A percentile compares a stretch with the other conserved stretches of the same genome.
These are phyloP conservation scores for Asbolus verrucosus DNA, from an alignment of 1,140 invertebrate species.

Conservation along the genomic window DNA sequence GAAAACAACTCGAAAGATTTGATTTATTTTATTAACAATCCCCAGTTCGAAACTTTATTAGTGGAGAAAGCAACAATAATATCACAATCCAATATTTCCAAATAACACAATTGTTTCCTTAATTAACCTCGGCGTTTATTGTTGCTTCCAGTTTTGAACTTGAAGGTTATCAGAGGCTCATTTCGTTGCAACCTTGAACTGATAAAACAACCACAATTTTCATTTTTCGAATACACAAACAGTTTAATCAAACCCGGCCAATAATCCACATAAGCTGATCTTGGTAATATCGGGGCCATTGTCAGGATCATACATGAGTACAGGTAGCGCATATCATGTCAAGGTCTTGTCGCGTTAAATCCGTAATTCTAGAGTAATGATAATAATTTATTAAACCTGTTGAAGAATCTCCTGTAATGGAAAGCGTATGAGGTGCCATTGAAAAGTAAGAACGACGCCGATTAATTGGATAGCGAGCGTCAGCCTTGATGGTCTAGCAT, in stretches of 20 bases:
- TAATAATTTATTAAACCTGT: constrained; percentile 27
- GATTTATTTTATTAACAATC: too few species aligned
- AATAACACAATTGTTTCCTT: background rate
- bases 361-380: constrained; percentile 13
- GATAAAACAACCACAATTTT: constrained; percentile 12
- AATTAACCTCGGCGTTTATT: background rate
- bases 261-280: constrained; percentile 2
- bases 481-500: constrained; percentile 20
- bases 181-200: constrained; percentile 6
- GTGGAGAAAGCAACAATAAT: too few species aligned
- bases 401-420: constrained; percentile 23
- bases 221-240: background rate
- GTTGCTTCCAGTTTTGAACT: background rate
- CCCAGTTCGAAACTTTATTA: too few species aligned
- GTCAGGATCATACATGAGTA: constrained; percentile 24
- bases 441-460: constrained; percentile 1
- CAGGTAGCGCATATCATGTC: constrained; percentile 7
- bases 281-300: constrained; percentile 31
- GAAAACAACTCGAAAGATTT: too few species aligned
- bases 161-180: background rate
- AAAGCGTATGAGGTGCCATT: constrained; percentile 19
- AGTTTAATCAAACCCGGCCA: constrained; percentile 3
- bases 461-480: constrained; percentile 23
- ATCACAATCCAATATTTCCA: too few species aligned
- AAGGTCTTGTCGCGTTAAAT: constrained; percentile 19